Evolutionary conservation across 2,797 vertebrate genomes (phyloP).

Genomic region (Bradypodion ventrale): DNA sequence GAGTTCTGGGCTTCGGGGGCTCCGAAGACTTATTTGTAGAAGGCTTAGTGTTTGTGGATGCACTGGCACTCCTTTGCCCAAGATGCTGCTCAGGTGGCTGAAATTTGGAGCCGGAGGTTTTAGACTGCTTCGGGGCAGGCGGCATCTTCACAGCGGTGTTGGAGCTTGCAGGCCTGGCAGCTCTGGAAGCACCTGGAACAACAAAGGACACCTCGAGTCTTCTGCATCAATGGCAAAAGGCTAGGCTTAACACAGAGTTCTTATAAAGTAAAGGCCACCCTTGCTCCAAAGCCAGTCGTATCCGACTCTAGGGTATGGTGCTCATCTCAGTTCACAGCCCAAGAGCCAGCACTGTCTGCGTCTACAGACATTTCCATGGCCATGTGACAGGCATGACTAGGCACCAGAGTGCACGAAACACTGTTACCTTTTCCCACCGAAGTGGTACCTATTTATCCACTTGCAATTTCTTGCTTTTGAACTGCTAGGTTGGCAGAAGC

Average conservation of each 20-base stretch:
- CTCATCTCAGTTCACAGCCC: no score
- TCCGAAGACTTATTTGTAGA: slow-evolving; percentile 7
- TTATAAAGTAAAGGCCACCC: no score
- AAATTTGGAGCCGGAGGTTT: neutral
- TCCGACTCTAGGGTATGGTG: no score
- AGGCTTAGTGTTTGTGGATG: neutral
- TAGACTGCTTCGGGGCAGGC: neutral
- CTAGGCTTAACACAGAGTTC: neutral
- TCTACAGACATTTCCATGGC: no score
- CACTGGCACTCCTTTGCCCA: neutral
- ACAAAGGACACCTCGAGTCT: neutral
- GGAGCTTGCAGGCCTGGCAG: neutral
- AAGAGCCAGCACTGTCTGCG: no score
- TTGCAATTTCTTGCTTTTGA: no score
- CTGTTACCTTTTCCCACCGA: no score
- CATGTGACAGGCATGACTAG: no score
- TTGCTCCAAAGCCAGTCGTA: no score
- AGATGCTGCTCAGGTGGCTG: slow-evolving; percentile 18
- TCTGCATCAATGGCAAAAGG: neutral
- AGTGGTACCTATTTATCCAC: no score
- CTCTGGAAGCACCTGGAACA: slow-evolving; percentile 24
- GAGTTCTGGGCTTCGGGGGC: neutral
- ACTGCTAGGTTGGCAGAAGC: no score
- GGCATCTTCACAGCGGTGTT: neutral
- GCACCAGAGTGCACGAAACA: no score